phyloP scores from a whole-genome alignment of 1,140 invertebrate genomes.

The Saxidomus purpurata region DNA sequence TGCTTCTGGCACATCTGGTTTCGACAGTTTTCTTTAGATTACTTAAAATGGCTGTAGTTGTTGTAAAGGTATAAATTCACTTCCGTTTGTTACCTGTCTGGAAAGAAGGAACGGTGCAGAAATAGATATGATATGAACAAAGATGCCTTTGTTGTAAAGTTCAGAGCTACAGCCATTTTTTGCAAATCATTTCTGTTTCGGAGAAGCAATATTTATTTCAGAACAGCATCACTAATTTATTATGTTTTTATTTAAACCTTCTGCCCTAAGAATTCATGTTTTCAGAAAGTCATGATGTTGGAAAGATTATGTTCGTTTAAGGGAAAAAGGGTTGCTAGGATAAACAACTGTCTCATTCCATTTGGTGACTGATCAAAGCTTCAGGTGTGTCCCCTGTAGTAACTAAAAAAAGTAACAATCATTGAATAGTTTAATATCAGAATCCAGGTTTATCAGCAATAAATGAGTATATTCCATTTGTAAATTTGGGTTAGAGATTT shows the following conservation, averaged over 20 bases:
- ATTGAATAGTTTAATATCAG: background rate
- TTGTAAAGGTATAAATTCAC: background rate
- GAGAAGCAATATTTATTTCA: conserved; percentile 1
- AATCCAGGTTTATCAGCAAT: background rate
- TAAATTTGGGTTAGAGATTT: background rate
- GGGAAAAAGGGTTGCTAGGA: background rate
- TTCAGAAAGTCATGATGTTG: background rate
- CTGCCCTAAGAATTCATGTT: background rate
- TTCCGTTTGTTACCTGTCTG: no score
- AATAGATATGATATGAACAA: no score
- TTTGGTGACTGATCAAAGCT: background rate
- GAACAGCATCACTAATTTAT: background rate
- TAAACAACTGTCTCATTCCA: background rate
- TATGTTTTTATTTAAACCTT: background rate
- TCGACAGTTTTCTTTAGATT: background rate
- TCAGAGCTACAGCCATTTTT: background rate
- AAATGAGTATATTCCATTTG: background rate
- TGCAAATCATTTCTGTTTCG: background rate
- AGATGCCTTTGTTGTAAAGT: background rate
- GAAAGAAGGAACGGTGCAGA: no score
- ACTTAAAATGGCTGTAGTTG: background rate
- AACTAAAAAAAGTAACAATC: background rate
- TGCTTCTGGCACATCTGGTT: background rate
- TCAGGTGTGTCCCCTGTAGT: background rate
- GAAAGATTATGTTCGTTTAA: background rate